phyloP scores from a whole-genome alignment of 1,140 invertebrate genomes.

The Wasmannia auropunctata region DNA sequence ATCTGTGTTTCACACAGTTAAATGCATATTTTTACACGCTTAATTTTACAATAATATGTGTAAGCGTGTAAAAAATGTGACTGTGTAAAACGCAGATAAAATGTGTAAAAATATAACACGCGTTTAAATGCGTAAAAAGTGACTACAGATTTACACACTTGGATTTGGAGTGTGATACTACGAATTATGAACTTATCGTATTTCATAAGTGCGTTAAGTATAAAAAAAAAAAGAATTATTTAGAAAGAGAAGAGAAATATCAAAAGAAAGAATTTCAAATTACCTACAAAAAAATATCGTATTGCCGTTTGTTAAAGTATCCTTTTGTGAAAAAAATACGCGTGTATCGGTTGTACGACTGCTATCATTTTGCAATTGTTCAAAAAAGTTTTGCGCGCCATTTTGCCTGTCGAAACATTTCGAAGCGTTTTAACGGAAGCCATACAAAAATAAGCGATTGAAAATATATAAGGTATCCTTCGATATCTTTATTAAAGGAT shows the following conservation, averaged over 20 bases:
- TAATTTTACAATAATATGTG: no score
- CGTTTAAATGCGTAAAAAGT: no score
- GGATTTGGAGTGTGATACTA: no score
- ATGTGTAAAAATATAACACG: no score
- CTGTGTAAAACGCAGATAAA: no score
- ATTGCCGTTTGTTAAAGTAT: background rate
- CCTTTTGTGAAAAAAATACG: background rate
- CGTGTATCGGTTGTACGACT: background rate
- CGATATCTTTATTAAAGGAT: background rate
- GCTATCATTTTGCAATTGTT: background rate
- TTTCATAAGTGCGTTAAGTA: background rate
- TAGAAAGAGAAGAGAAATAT: background rate
- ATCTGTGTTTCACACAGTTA: no score
- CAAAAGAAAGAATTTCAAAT: background rate
- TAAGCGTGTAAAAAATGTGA: no score
- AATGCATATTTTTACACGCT: no score
- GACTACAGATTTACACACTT: no score
- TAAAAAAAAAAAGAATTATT: background rate
- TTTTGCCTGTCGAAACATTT: background rate
- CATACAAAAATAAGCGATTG: background rate
- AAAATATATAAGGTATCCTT: background rate
- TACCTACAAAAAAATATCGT: background rate
- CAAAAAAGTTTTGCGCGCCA: background rate
- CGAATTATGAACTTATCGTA: no score
- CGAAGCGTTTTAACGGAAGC: background rate